Evolutionary conservation across 1,140 invertebrate species (phyloP).

Genomic region (Eulimnadia texana): DNA sequence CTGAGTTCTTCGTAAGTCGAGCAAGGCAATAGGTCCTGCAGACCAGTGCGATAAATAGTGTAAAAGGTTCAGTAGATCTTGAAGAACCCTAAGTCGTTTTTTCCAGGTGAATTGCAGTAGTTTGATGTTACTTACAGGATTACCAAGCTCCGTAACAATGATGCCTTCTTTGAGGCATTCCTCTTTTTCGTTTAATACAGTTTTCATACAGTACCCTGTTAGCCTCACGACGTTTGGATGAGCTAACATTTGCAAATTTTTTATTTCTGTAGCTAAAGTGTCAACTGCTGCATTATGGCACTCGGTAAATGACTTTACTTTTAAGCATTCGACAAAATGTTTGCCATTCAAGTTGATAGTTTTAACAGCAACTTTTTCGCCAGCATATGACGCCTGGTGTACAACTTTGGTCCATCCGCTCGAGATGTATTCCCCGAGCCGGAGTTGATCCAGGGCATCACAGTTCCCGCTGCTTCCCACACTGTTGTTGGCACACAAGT

Average conservation of each 20-base stretch:
- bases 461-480: not conserved
- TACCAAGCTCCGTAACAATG: slow-evolving; percentile 36
- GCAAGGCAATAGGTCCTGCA: slow-evolving; percentile 32
- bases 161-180: slow-evolving; percentile 17
- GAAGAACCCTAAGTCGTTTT: slow-evolving; percentile 19
- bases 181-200: not conserved
- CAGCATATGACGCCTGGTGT: slow-evolving; percentile 27
- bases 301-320: slow-evolving; percentile 1
- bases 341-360: slow-evolving; percentile 32
- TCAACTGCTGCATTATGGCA: slow-evolving; percentile 7
- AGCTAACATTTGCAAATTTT: not conserved
- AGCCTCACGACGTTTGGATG: not conserved
- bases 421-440: slow-evolving; percentile 23
- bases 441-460: not conserved
- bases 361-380: slow-evolving; percentile 30
- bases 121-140: slow-evolving; percentile 31
- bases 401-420: slow-evolving; percentile 37
- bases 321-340: slow-evolving; percentile 29
- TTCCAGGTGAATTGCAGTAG: slow-evolving; percentile 31
- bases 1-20: slow-evolving; percentile 35
- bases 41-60: slow-evolving; percentile 29
- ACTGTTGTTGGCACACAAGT: not conserved
- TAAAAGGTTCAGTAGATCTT: slow-evolving; percentile 31
- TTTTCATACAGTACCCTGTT: not conserved
- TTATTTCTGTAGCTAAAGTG: slow-evolving; percentile 4